phyloP scores from a whole-genome alignment of 35 echinoderm and acorn worm species.

The Ophioderma brevispina region DNA sequence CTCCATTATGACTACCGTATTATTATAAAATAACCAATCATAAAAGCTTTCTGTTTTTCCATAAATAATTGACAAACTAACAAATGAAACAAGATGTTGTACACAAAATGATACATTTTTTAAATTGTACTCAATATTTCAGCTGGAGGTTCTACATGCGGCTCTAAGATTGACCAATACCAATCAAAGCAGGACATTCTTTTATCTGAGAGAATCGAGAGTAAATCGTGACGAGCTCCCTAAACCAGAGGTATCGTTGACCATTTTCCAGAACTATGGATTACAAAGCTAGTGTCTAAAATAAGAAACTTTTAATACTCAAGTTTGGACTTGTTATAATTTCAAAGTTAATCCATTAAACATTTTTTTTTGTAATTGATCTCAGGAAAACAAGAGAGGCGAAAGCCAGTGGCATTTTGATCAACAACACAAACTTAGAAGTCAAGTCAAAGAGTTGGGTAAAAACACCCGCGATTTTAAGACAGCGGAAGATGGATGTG shows the following conservation, averaged over 20 bases:
- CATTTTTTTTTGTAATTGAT: not conserved
- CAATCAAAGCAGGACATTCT: conserved; percentile 47
- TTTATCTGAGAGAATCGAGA: conserved; percentile 63
- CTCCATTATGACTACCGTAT: too few species aligned
- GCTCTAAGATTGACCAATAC: conserved; percentile 42
- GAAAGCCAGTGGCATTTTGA: conserved; percentile 92
- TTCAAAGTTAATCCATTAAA: not conserved
- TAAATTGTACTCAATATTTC: too few species aligned
- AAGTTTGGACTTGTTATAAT: too few species aligned
- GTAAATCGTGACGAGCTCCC: conserved; percentile 67
- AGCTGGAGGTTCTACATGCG: conserved; percentile 84
- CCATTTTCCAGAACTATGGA: too few species aligned
- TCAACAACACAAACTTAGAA: conserved; percentile 49
- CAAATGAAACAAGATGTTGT: too few species aligned
- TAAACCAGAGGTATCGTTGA: conserved; percentile 5
- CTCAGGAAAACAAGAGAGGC: conserved; percentile 38
- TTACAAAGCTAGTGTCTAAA: too few species aligned
- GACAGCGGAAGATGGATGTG: conserved; percentile 66
- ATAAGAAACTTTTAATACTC: too few species aligned
- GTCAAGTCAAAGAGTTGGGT: conserved; percentile 32
- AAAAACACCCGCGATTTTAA: conserved; percentile 20
- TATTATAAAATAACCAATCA: too few species aligned
- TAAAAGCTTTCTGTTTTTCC: too few species aligned
- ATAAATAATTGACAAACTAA: too few species aligned
- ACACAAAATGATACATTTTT: too few species aligned